A percentile compares a stretch with the other conserved stretches of the same genome.
These are phyloP conservation scores for Drosophila repletoides DNA, from an alignment of 1,140 invertebrate species.

Conservation along the genomic window DNA sequence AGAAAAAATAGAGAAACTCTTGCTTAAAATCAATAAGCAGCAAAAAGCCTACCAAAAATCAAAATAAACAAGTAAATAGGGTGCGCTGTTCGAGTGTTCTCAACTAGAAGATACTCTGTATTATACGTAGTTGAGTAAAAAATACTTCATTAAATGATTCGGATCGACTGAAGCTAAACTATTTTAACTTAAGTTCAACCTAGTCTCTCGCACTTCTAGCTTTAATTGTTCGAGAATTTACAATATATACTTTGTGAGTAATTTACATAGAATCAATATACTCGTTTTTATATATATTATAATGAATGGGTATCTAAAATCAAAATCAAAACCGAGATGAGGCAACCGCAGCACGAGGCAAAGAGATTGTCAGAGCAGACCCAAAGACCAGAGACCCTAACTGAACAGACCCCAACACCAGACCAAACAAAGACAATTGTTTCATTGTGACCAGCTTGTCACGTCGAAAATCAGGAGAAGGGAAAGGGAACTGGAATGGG, in stretches of 20 bases:
- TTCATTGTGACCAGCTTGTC: slow-evolving; percentile 47
- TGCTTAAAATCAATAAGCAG: slow-evolving; percentile 70
- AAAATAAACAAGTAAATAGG: slow-evolving; percentile 33
- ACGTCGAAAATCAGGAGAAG: slow-evolving; percentile 8
- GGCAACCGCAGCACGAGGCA: slow-evolving; percentile 33
- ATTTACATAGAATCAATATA: too few relatives aligned
- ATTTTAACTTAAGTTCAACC: too few relatives aligned
- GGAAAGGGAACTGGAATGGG: slow-evolving; percentile 11
- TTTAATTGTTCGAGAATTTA: too few relatives aligned
- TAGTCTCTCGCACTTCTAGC: too few relatives aligned
- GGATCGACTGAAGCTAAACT: too few relatives aligned
- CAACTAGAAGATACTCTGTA: too few relatives aligned
- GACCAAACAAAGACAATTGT: slow-evolving; percentile 42
- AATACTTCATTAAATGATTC: too few relatives aligned
- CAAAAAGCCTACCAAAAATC: slow-evolving; percentile 55
- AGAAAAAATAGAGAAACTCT: slow-evolving; percentile 27
- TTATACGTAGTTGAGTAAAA: too few relatives aligned
- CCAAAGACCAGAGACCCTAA: slow-evolving; percentile 6
- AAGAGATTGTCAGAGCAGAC: slow-evolving; percentile 15
- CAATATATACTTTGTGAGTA: too few relatives aligned
- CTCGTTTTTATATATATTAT: background rate
- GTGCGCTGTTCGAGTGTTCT: too few relatives aligned
- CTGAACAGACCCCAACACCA: background rate
- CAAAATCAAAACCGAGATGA: slow-evolving; percentile 6
- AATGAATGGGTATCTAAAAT: slow-evolving; percentile 21